These are phyloP conservation scores for Rhinopomastus cyanomelas DNA, from an alignment of 2,113 vertebrate genomes.

Conservation along the genomic window DNA sequence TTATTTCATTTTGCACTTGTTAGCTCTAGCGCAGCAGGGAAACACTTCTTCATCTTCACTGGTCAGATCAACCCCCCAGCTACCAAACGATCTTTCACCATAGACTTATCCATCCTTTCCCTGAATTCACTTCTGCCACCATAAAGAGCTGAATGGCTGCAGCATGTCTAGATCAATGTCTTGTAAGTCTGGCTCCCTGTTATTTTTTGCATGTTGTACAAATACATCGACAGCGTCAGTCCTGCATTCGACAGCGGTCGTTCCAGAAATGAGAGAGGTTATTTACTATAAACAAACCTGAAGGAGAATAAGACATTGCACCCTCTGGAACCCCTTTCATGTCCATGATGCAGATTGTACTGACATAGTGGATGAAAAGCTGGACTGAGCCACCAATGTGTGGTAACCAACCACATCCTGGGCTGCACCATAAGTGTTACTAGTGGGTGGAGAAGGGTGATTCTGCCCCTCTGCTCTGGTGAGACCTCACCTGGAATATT, in stretches of 20 bases:
- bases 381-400: no score
- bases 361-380: background rate
- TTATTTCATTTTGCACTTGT: background rate
- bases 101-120: background rate
- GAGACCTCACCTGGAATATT: no score
- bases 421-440: no score
- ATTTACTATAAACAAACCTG: conserved; percentile 13
- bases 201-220: conserved; percentile 18
- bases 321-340: background rate
- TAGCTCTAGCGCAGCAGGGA: background rate
- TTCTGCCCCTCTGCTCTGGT: no score
- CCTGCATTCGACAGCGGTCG: conserved; percentile 10
- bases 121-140: background rate
- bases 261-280: background rate
- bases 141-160: background rate
- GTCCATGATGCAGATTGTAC: background rate
- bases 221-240: background rate
- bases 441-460: no score
- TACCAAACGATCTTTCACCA: background rate
- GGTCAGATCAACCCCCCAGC: background rate
- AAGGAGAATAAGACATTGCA: background rate
- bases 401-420: no score
- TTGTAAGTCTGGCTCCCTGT: background rate
- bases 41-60: background rate
- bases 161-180: background rate